phyloP scores from a whole-genome alignment of 2,797 vertebrate species.

The Epinephelus coioides region DNA sequence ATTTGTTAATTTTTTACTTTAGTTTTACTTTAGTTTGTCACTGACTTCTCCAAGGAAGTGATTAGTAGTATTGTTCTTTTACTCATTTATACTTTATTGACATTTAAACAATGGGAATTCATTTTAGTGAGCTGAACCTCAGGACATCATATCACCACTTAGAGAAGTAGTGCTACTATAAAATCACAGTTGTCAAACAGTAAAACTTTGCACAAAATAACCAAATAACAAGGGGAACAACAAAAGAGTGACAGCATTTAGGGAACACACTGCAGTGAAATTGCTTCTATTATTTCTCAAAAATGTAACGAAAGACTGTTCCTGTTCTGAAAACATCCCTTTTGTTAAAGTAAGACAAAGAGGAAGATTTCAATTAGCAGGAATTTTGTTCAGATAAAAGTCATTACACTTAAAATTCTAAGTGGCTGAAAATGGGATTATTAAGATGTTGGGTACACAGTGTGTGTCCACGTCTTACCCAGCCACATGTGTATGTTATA shows the following conservation, averaged over 20 bases:
- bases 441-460: background rate
- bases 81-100: background rate
- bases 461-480: conserved; percentile 78
- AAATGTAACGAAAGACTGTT: background rate
- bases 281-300: background rate
- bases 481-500: conserved; percentile 94
- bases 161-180: background rate
- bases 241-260: background rate
- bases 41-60: background rate
- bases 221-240: too few relatives aligned
- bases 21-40: background rate
- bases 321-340: conserved; percentile 16
- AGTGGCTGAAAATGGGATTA: background rate
- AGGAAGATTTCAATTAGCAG: background rate
- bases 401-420: background rate
- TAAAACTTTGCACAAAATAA: background rate
- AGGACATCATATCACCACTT: background rate
- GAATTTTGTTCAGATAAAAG: background rate
- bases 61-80: background rate
- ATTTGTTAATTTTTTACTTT: background rate
- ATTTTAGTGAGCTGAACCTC: background rate
- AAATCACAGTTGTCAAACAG: background rate
- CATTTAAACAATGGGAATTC: background rate
- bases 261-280: background rate
- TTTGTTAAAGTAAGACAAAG: background rate